Conservation (phyloP, 2,797 vertebrate species). For the Cryptoprocta ferox region DNA sequence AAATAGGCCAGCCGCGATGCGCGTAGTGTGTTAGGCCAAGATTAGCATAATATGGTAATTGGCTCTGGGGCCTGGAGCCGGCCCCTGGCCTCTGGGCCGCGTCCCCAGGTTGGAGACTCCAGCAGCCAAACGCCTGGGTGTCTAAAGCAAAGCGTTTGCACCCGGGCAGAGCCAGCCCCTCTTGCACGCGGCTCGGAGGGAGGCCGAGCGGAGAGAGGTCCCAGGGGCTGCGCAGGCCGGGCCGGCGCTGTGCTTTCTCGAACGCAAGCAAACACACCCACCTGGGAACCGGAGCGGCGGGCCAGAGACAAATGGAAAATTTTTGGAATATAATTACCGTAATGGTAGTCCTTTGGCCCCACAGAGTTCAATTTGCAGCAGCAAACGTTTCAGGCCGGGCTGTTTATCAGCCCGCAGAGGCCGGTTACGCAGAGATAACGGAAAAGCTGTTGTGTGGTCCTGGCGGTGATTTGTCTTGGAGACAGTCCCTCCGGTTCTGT, state of each 20-base stretch:
- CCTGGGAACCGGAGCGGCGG: background rate
- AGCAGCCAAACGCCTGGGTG: background rate
- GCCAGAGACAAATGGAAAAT: conserved; percentile 46
- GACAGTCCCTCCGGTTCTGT: accelerated
- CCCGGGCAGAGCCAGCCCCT: background rate
- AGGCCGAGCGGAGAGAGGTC: background rate
- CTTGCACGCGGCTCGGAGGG: accelerated
- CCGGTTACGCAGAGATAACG: conserved; percentile 51
- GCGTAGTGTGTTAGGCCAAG: background rate
- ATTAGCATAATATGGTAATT: conserved; percentile 8
- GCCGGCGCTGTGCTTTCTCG: background rate
- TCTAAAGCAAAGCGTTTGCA: background rate
- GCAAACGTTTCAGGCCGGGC: background rate
- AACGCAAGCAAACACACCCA: accelerated
- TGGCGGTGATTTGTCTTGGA: background rate
- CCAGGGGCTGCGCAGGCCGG: accelerated
- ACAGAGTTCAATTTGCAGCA: conserved; percentile 46
- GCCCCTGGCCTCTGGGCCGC: background rate
- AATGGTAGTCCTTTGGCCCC: background rate
- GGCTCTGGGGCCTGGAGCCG: background rate
- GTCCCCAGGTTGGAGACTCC: background rate
- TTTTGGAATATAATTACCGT: conserved; percentile 60
- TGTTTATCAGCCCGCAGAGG: background rate
- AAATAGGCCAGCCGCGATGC: background rate
- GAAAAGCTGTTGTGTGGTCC: background rate